Evolutionary conservation across 2,113 vertebrate genomes (phyloP), one percentile per base, ranked within the genome.

Genomic region (Eleginops maclovinus): DNA sequence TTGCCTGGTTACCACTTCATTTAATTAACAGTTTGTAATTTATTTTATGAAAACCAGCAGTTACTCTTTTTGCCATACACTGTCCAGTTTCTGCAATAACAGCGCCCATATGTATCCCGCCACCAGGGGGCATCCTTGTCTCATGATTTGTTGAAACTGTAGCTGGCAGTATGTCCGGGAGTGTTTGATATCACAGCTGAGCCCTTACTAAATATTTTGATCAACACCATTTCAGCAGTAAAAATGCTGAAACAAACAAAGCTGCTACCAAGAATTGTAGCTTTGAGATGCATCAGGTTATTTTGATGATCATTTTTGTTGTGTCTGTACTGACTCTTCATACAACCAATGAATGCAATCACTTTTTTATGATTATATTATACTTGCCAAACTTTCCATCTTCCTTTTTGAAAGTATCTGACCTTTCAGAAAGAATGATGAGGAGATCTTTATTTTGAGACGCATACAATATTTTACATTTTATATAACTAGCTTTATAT

Each of bases 61-160:
- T 36, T 36, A 36, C 31, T 36, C n/a, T 36, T 36, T 36, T 36
- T 36, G 7, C 6, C 31, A 7, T 36, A 31, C 3, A 31, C 28
- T 31, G 31, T 7, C 5, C 4, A 31, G 31, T 31, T 7, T 8
- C 4, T 36, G 31, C 31, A 36, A 53, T 4, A 13, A 12, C 36
- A 40, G 53, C n/a, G 41, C 11, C 4, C 1, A 3, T 7, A 0
- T 10, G 12, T n/a, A 6, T 53, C 31, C 17, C 0, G 13, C 77
- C 92, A 75, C 84, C 72, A 90, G 92, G 1, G 82, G 89, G 87
- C 87, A 26, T 11, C 81, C 31, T 36, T 63, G 82, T 6, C n/a
- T 44, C 72, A 51, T 13, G 22, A 66, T 70, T 10, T 1, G n/a
- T 26, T 22, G 1, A 46, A 64, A 50, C 3, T 7, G 1, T 36